Percentiles rank a stretch among this genome's conserved stretches.
phyloP scores from a whole-genome alignment of 2,888 invertebrate species.

The Campoplex capitator region DNA sequence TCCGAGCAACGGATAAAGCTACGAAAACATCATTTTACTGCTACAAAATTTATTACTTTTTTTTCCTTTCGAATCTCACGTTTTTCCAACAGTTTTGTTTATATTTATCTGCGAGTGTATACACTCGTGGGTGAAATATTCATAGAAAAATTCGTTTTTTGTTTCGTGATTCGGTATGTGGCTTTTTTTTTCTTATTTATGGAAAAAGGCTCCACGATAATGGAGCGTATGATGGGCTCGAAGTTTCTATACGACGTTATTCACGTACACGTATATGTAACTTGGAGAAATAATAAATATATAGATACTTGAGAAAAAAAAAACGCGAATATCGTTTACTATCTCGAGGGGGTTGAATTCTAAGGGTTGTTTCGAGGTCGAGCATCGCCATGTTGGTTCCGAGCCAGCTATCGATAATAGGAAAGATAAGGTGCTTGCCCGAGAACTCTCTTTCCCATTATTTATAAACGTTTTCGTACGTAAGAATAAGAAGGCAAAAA shows the following conservation, averaged over 20 bases:
- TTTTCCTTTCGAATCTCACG: not conserved
- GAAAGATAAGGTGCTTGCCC: constrained; percentile 80
- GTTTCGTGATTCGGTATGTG: constrained; percentile 69
- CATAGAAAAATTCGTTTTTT: constrained; percentile 13
- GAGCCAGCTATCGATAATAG: constrained; percentile 84
- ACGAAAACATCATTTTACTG: constrained; percentile 19
- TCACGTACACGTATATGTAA: constrained; percentile 10
- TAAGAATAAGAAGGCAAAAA: not conserved
- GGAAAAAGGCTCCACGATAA: constrained; percentile 79
- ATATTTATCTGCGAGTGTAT: not conserved
- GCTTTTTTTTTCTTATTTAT: constrained; percentile 79
- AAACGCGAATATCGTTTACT: constrained; percentile 37
- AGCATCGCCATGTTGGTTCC: constrained; percentile 80
- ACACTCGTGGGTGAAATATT: not conserved
- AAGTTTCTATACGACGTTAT: constrained; percentile 59
- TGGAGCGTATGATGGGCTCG: constrained; percentile 82
- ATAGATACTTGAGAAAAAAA: constrained; percentile 20
- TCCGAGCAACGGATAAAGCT: not conserved
- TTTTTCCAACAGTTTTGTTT: not conserved
- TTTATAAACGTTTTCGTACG: constrained; percentile 43
- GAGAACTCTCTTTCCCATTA: constrained; percentile 44
- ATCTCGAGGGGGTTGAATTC: constrained; percentile 13
- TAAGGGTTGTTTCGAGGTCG: constrained; percentile 29
- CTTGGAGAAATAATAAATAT: constrained; percentile 11
- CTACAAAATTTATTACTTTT: constrained; percentile 9